These are phyloP conservation scores for Polyergus mexicanus DNA, from an alignment of 1,140 invertebrate genomes.

Conservation along the genomic window DNA sequence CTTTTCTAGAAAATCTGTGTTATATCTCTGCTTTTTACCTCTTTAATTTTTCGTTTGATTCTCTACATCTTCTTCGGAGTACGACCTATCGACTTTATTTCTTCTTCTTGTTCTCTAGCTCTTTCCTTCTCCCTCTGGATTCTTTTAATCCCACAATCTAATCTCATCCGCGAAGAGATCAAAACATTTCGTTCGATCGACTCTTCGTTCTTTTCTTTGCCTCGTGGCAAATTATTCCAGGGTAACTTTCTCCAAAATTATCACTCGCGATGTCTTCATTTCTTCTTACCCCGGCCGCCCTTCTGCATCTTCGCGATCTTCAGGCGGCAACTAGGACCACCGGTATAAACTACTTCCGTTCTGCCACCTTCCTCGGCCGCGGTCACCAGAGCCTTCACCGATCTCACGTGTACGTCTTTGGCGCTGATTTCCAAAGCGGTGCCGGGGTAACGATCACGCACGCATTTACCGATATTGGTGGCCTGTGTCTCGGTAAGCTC, in stretches of 20 bases:
- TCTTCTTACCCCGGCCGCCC: slow-evolving; percentile 76
- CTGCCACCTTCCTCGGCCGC: slow-evolving; percentile 83
- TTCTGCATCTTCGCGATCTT: slow-evolving; percentile 81
- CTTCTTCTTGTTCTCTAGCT: not conserved
- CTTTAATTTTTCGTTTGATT: not conserved
- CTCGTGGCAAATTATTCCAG: slow-evolving; percentile 33
- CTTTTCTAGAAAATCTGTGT: slow-evolving; percentile 42
- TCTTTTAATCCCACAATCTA: not conserved
- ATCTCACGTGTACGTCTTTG: slow-evolving; percentile 83
- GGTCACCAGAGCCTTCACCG: slow-evolving; percentile 83
- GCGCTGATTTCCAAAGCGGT: slow-evolving; percentile 83
- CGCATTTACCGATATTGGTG: slow-evolving; percentile 82
- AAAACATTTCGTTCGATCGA: not conserved
- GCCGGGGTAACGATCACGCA: slow-evolving; percentile 84
- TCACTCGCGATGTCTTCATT: slow-evolving; percentile 67
- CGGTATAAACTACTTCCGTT: slow-evolving; percentile 84
- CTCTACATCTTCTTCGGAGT: not conserved
- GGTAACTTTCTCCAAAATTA: slow-evolving; percentile 31
- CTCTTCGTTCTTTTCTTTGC: not conserved
- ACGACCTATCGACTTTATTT: slow-evolving; percentile 6
- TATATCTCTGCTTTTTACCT: slow-evolving; percentile 5
- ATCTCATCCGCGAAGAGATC: slow-evolving; percentile 23
- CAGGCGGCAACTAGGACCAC: slow-evolving; percentile 81
- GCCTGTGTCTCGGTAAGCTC: slow-evolving; percentile 82
- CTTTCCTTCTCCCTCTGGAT: not conserved